Conservation (phyloP, 2,113 vertebrate species). For the Nymphicus hollandicus region DNA sequence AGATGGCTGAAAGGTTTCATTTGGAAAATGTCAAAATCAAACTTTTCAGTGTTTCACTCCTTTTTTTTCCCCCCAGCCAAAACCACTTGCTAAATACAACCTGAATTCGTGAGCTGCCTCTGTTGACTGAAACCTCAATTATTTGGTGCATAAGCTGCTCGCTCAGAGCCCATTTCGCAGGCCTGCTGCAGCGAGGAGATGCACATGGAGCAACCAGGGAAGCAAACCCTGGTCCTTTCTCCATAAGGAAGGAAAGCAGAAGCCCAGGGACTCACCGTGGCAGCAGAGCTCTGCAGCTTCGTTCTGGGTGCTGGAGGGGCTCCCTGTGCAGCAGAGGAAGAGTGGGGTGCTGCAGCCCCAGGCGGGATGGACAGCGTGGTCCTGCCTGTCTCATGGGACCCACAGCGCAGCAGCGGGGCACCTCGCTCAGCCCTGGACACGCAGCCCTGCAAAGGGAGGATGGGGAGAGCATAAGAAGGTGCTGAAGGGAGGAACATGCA, state of each 20-base stretch:
- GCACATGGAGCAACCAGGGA: fast-evolving
- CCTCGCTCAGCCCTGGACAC: not conserved
- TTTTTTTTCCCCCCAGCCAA: not conserved
- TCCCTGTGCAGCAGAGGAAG: not conserved
- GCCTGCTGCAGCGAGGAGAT: not conserved
- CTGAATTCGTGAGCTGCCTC: slow-evolving; percentile 43
- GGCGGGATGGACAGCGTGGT: not conserved
- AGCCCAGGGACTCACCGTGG: not conserved
- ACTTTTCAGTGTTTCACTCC: slow-evolving; percentile 54
- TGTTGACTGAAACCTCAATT: slow-evolving; percentile 54
- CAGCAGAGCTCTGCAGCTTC: not conserved
- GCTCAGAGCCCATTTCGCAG: not conserved
- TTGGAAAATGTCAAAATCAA: slow-evolving; percentile 68
- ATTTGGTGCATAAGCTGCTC: not conserved
- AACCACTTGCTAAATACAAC: slow-evolving; percentile 63
- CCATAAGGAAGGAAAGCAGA: not conserved
- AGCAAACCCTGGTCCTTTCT: fast-evolving
- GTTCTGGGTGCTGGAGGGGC: not conserved
- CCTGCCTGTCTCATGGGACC: slow-evolving; percentile 48
- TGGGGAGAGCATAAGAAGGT: not conserved
- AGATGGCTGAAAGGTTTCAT: slow-evolving; percentile 69
- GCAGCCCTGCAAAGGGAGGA: not conserved
- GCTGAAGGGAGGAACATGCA: not conserved
- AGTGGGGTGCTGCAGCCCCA: not conserved
- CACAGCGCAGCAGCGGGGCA: not conserved